A percentile compares a stretch with the other conserved stretches of the same genome.
These are phyloP conservation scores for Eupithecia centaureata DNA, from an alignment of 2,888 invertebrate genomes.

Conservation along the genomic window DNA sequence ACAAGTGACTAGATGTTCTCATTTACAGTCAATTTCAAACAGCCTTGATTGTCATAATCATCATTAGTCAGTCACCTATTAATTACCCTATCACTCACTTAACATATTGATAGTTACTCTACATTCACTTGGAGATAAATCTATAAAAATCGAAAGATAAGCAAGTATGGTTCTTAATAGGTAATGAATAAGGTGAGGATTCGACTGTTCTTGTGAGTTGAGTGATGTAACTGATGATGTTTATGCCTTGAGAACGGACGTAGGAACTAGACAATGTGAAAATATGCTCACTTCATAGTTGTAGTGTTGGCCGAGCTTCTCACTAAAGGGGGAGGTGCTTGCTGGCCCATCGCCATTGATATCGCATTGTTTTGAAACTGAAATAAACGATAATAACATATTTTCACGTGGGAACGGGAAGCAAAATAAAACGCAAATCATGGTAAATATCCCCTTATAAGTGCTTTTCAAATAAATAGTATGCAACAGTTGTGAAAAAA, in stretches of 20 bases:
- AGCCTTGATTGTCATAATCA: not conserved
- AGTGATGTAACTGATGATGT: slow-evolving; percentile 5
- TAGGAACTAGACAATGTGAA: slow-evolving; percentile 41
- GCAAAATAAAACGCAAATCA: slow-evolving; percentile 28
- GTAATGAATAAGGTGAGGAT: not conserved
- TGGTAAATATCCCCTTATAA: not conserved
- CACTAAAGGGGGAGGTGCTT: slow-evolving; percentile 83
- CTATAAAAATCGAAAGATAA: not conserved
- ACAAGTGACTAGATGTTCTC: slow-evolving; percentile 41
- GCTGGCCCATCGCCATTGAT: slow-evolving; percentile 82
- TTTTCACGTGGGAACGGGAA: slow-evolving; percentile 46
- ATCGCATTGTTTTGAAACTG: slow-evolving; percentile 82
- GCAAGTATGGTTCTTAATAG: not conserved
- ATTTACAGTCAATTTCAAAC: not conserved
- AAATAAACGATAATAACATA: slow-evolving; percentile 70
- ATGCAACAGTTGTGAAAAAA: not conserved
- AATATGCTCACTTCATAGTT: slow-evolving; percentile 80
- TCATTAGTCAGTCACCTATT: not conserved
- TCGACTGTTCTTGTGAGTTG: not conserved
- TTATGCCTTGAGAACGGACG: slow-evolving; percentile 23
- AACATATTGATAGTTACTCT: not conserved
- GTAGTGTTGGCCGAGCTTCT: slow-evolving; percentile 81
- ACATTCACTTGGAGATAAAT: not conserved
- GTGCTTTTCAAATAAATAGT: not conserved
- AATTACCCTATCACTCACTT: not conserved